Percentiles rank a stretch among this genome's conserved stretches.
These are phyloP conservation scores for Epicauta chinensis DNA, from an alignment of 1,140 invertebrate genomes.

Conservation along the genomic window DNA sequence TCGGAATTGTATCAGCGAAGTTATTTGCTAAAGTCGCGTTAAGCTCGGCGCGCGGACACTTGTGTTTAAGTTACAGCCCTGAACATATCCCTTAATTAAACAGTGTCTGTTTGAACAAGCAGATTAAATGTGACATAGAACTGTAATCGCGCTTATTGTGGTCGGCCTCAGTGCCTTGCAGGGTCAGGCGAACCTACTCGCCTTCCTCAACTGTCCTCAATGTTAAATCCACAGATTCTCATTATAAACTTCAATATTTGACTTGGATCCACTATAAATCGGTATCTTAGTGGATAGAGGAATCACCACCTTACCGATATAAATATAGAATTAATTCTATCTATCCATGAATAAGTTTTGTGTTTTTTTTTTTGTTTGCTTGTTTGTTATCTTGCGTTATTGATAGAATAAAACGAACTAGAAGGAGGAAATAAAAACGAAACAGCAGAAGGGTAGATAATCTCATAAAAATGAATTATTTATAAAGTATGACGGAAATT, in stretches of 20 bases:
- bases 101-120: conserved; percentile 44
- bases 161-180: conserved; percentile 24
- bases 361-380: too few relatives aligned
- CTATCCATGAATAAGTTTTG: too few relatives aligned
- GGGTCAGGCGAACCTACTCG: conserved; percentile 22
- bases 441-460: too few relatives aligned
- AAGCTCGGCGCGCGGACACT: conserved; percentile 40
- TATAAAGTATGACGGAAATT: too few relatives aligned
- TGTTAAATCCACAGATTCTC: conserved; percentile 12
- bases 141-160: conserved; percentile 46
- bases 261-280: neutral
- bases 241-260: conserved; percentile 16
- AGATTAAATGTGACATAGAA: conserved; percentile 46
- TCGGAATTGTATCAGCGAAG: conserved; percentile 7
- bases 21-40: conserved; percentile 36
- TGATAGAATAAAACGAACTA: too few relatives aligned
- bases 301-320: too few relatives aligned
- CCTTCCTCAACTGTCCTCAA: conserved; percentile 12
- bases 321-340: too few relatives aligned
- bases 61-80: conserved; percentile 44
- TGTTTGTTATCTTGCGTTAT: too few relatives aligned
- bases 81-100: conserved; percentile 46
- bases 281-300: too few relatives aligned
- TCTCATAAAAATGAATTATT: too few relatives aligned
- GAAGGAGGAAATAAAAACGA: too few relatives aligned